Percentiles rank a stretch among this genome's conserved stretches.
Conservation (phyloP, 2,113 vertebrate species). For the Myiopsitta monachus region DNA sequence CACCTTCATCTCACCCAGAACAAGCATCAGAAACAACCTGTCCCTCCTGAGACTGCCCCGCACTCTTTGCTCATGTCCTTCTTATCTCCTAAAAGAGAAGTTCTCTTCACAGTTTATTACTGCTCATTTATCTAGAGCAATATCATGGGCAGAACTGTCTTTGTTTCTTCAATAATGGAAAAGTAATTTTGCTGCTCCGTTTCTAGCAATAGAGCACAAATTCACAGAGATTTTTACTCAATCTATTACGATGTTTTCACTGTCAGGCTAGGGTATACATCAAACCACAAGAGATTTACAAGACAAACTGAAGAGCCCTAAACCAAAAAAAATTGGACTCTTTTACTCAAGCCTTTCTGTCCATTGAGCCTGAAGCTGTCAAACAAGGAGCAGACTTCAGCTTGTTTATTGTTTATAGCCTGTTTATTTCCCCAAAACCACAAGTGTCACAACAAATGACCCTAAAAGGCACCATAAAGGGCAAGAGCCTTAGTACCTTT, state of each 20-base stretch:
- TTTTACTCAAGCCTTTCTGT: not conserved
- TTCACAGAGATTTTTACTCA: conserved; percentile 11
- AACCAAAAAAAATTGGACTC: not conserved
- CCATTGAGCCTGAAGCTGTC: not conserved
- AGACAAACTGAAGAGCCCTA: conserved; percentile 12
- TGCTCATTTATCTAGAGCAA: not conserved
- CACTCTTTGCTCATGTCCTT: not conserved
- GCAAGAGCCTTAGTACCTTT: not conserved
- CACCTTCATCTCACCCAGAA: not conserved
- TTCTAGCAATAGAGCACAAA: not conserved
- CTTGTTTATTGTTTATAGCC: conserved; percentile 23
- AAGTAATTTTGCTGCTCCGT: conserved; percentile 4
- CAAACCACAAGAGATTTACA: conserved; percentile 14
- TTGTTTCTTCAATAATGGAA: not conserved
- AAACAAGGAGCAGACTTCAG: conserved; percentile 3
- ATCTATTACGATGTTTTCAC: not conserved
- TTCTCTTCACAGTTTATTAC: not conserved
- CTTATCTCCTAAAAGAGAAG: not conserved
- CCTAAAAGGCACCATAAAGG: conserved; percentile 29
- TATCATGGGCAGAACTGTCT: not conserved
- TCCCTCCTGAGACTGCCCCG: not conserved
- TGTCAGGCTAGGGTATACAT: conserved; percentile 22
- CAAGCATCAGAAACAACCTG: not conserved
- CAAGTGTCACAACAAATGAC: conserved; percentile 23
- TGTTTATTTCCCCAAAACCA: not conserved